Percentiles rank a stretch among this genome's conserved stretches.
phyloP scores from a whole-genome alignment of 2,888 invertebrate genomes.

The Mythimna loreyi region DNA sequence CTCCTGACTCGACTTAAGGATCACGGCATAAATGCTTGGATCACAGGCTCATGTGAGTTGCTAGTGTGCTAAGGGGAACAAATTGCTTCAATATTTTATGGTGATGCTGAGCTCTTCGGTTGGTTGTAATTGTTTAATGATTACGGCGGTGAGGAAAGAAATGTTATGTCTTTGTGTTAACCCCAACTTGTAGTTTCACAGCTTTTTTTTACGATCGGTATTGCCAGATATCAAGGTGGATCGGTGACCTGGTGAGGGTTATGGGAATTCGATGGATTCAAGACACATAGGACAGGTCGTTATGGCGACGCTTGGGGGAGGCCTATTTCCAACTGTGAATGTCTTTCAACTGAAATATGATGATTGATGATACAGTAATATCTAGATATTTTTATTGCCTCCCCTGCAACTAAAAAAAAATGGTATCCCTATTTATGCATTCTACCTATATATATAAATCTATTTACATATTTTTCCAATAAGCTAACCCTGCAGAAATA shows the following conservation, averaged over 20 bases:
- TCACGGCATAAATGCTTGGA: constrained; percentile 70
- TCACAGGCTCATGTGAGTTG: constrained; percentile 50
- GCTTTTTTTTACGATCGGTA: too few species aligned
- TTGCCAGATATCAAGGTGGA: too few species aligned
- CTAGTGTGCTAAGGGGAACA: constrained; percentile 61
- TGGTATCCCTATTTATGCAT: not conserved
- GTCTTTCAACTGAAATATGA: too few species aligned
- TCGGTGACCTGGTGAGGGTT: too few species aligned
- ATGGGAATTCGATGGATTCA: too few species aligned
- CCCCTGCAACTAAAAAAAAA: not conserved
- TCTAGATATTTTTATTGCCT: too few species aligned
- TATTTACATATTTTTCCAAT: not conserved
- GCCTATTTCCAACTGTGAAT: too few species aligned
- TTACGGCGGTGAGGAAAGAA: not conserved
- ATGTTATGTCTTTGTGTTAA: not conserved
- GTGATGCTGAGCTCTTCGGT: constrained; percentile 8
- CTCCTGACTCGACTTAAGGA: constrained; percentile 69
- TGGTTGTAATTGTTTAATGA: constrained; percentile 16
- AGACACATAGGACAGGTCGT: too few species aligned
- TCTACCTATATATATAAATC: constrained; percentile 1
- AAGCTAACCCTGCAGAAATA: not conserved
- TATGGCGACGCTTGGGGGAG: too few species aligned
- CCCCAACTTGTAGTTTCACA: too few species aligned
- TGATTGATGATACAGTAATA: too few species aligned
- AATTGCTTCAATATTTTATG: constrained; percentile 54